A percentile compares a stretch with the other conserved stretches of the same genome.
Evolutionary conservation across 2,888 invertebrate genomes (phyloP).

Genomic region (Drosophila monieri): DNA sequence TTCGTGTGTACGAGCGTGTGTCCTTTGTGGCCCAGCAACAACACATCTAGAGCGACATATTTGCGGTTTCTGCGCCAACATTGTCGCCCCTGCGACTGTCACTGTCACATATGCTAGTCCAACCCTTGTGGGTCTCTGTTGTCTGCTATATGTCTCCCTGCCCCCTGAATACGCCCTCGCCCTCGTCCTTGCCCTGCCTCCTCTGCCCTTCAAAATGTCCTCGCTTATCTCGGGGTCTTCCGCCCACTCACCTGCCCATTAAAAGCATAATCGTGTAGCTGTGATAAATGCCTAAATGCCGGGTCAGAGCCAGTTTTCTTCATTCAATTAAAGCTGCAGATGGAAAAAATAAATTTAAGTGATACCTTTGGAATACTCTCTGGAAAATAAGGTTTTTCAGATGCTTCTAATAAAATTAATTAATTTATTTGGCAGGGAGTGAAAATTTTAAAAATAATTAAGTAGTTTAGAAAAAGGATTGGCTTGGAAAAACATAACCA

Average conservation of each 20-base stretch:
- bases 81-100: slow-evolving; percentile 71
- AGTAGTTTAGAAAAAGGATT: too few relatives aligned
- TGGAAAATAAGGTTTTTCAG: not conserved
- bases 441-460: not conserved
- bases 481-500: too few relatives aligned
- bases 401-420: too few relatives aligned
- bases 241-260: slow-evolving; percentile 65
- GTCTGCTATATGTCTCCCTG: slow-evolving; percentile 26
- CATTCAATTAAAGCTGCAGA: slow-evolving; percentile 73
- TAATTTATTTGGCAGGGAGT: too few relatives aligned
- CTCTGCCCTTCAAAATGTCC: not conserved
- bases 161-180: not conserved
- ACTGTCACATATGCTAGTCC: slow-evolving; percentile 70
- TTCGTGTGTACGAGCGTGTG: slow-evolving; percentile 7
- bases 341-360: not conserved
- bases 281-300: slow-evolving; percentile 69
- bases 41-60: slow-evolving; percentile 66
- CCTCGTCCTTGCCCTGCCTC: too few relatives aligned
- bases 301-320: slow-evolving; percentile 58
- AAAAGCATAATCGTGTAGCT: slow-evolving; percentile 77
- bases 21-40: slow-evolving; percentile 47
- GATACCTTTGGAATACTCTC: not conserved
- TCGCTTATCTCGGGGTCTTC: slow-evolving; percentile 30
- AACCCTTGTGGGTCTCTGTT: slow-evolving; percentile 18
- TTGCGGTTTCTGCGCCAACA: slow-evolving; percentile 74